These are phyloP conservation scores for Drosophila virilis DNA, from an alignment of 1,140 invertebrate species.

Conservation along the genomic window DNA sequence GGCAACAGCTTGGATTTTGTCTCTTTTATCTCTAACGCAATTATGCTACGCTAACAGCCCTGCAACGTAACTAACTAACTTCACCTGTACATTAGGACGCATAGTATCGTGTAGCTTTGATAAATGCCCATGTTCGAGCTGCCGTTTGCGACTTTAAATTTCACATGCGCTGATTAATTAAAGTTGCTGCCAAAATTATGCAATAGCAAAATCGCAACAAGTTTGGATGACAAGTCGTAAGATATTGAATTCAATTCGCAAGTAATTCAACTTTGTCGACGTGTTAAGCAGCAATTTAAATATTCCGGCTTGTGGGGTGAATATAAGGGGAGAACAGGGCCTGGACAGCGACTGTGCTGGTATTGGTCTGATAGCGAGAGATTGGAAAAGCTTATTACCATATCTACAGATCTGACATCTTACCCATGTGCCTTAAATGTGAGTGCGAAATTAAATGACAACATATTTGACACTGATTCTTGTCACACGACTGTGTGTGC, in stretches of 20 bases:
- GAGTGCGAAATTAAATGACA: slow-evolving; percentile 82
- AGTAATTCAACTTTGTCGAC: slow-evolving; percentile 52
- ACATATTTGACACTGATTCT: slow-evolving; percentile 83
- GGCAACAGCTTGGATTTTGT: neutral
- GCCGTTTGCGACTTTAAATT: slow-evolving; percentile 34
- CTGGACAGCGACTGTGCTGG: neutral
- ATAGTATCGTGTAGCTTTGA: slow-evolving; percentile 75
- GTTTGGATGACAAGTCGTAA: neutral
- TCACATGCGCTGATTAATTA: slow-evolving; percentile 64
- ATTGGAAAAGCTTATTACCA: slow-evolving; percentile 75
- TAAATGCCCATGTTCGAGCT: slow-evolving; percentile 66
- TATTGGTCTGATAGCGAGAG: slow-evolving; percentile 4
- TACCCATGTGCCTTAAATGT: slow-evolving; percentile 35
- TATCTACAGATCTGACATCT: slow-evolving; percentile 72
- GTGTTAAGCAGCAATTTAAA: slow-evolving; percentile 72
- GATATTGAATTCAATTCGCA: slow-evolving; percentile 66
- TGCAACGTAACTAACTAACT: slow-evolving; percentile 7
- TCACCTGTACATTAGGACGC: slow-evolving; percentile 73
- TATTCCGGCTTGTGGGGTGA: slow-evolving; percentile 1
- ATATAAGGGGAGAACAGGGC: neutral
- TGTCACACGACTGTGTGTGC: slow-evolving; percentile 72
- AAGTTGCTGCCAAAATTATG: slow-evolving; percentile 59
- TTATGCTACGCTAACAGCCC: neutral
- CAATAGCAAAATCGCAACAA: slow-evolving; percentile 23
- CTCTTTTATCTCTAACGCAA: slow-evolving; percentile 6